Percentiles rank a stretch among this genome's conserved stretches.
phyloP scores from a whole-genome alignment of 2,888 invertebrate genomes.

The Tribolium freemani region DNA sequence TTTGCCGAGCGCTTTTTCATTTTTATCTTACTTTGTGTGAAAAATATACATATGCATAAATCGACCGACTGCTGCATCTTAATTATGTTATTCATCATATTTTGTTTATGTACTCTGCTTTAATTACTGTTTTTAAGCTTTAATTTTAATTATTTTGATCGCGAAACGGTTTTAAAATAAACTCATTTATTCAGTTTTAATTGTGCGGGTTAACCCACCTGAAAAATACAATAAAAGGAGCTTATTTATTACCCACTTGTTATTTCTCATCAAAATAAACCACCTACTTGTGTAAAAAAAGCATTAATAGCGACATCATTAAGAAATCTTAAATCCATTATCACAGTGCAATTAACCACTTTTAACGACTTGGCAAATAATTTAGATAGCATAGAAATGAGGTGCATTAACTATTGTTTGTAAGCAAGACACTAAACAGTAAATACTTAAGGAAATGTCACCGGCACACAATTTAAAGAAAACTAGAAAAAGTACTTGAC shows the following conservation, averaged over 20 bases:
- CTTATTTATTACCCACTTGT: background rate
- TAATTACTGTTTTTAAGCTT: conserved; percentile 1
- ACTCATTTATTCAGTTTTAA: conserved; percentile 5
- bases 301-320: conserved; percentile 34
- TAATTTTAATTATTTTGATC: background rate
- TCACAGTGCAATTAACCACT: conserved; percentile 48
- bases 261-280: background rate
- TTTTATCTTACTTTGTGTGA: background rate
- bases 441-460: conserved; percentile 57
- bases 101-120: background rate
- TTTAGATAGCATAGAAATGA: conserved; percentile 56
- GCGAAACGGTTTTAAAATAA: background rate
- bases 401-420: conserved; percentile 55
- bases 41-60: conserved; percentile 8
- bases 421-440: conserved; percentile 52
- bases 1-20: background rate
- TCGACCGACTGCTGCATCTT: conserved; percentile 25
- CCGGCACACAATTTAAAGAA: conserved; percentile 51
- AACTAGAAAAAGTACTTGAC: conserved; percentile 62
- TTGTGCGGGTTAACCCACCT: background rate
- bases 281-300: background rate
- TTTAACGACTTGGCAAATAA: conserved; percentile 40
- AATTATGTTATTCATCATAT: conserved; percentile 13
- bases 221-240: background rate
- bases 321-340: conserved; percentile 34